Evolutionary conservation across 2,113 vertebrate species (phyloP).

Genomic region (Sula dactylatra): DNA sequence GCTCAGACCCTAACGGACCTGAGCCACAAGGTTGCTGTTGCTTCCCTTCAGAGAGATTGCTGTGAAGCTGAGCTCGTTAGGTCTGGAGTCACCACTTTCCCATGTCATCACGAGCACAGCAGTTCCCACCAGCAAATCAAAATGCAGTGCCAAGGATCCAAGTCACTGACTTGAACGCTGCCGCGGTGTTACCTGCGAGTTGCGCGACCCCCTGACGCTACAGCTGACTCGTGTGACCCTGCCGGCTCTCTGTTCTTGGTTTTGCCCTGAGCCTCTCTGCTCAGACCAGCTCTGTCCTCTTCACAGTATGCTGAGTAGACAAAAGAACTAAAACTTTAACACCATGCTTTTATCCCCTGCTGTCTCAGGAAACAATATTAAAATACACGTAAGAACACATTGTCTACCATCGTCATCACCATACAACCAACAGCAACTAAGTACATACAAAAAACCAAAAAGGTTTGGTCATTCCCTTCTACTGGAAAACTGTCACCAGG

Average conservation of each 20-base stretch:
- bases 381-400: too few species aligned
- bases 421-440: background rate
- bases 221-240: background rate
- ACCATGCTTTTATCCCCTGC: background rate
- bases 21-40: background rate
- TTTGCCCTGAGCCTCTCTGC: background rate
- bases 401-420: background rate
- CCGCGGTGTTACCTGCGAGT: background rate
- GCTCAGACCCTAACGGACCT: background rate
- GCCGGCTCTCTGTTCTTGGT: background rate
- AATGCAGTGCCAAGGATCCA: background rate
- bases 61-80: background rate
- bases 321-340: background rate
- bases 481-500: background rate
- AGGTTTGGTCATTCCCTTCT: background rate
- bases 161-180: background rate
- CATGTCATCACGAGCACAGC: background rate
- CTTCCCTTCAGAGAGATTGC: background rate
- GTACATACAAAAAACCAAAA: background rate
- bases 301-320: background rate
- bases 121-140: background rate
- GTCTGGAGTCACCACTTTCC: background rate
- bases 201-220: background rate
- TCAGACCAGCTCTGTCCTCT: background rate
- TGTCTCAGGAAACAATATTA: background rate